Evolutionary conservation across 2,888 invertebrate genomes (phyloP).

Genomic region (Iselma pallidipennis): DNA sequence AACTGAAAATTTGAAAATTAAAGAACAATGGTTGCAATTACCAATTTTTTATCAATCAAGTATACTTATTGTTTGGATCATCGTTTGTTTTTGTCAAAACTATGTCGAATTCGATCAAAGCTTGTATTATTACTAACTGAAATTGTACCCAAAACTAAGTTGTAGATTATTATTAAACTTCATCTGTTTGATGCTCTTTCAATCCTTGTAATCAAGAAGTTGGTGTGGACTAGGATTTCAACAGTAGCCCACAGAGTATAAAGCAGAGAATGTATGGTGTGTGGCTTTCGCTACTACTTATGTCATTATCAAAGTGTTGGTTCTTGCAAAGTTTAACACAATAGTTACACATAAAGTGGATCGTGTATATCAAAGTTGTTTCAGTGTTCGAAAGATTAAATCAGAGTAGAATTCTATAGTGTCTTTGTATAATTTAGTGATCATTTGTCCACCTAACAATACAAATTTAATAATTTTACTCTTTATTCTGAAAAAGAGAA

Average conservation of each 20-base stretch:
- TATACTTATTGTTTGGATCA: too few species aligned
- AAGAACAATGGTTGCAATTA: constrained; percentile 1
- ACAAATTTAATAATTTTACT: too few species aligned
- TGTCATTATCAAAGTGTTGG: constrained; percentile 13
- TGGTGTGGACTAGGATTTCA: constrained; percentile 14
- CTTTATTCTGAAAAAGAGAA: too few species aligned
- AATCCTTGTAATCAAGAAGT: constrained; percentile 22
- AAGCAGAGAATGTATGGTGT: constrained; percentile 15
- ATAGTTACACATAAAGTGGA: constrained; percentile 7
- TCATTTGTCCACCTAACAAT: too few species aligned
- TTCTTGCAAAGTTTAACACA: constrained; percentile 4
- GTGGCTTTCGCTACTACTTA: constrained; percentile 14
- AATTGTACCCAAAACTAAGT: background rate
- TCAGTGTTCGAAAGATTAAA: background rate
- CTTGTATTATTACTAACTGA: background rate
- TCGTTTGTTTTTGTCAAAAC: too few species aligned
- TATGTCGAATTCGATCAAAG: too few species aligned
- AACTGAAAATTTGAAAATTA: constrained; percentile 8
- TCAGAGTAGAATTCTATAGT: background rate
- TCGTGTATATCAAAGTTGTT: constrained; percentile 10
- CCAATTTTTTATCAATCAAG: too few species aligned
- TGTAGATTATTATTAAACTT: constrained; percentile 14
- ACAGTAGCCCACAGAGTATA: constrained; percentile 6
- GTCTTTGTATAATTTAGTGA: too few species aligned
- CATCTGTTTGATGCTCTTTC: constrained; percentile 6